phyloP scores from a whole-genome alignment of 1,140 invertebrate species.

The Tetramorium alpestre region DNA sequence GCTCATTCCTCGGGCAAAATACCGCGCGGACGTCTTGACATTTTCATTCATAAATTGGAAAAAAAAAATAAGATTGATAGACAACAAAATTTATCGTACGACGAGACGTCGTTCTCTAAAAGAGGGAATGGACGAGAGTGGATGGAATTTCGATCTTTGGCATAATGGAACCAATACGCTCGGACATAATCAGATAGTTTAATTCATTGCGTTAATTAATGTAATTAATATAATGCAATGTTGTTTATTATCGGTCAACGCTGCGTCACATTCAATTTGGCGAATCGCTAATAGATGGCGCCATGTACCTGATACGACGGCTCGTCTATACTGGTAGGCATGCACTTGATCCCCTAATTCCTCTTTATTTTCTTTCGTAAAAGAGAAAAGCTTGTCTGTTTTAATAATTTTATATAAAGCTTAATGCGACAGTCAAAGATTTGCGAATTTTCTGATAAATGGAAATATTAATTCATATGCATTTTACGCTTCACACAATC shows the following conservation, averaged over 20 bases:
- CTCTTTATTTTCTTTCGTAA: no score
- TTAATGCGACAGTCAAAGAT: no score
- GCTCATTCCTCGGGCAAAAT: background rate
- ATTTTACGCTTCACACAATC: no score
- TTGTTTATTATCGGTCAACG: constrained; percentile 10
- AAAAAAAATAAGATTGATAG: background rate
- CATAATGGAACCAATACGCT: background rate
- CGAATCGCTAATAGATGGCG: background rate
- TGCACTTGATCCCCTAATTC: no score
- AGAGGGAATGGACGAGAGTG: background rate
- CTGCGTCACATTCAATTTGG: background rate
- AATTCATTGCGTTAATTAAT: constrained; percentile 14
- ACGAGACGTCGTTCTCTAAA: background rate
- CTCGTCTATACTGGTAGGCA: no score
- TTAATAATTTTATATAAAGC: no score
- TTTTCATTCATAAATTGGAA: constrained; percentile 16
- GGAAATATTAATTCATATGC: no score
- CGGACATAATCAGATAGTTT: background rate
- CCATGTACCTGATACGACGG: background rate
- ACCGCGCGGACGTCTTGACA: background rate
- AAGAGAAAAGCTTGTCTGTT: no score
- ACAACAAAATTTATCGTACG: background rate
- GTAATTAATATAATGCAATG: background rate
- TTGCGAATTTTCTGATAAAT: no score
- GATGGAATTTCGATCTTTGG: no score